phyloP scores from a whole-genome alignment of 2,888 invertebrate genomes.

The Rotaria socialis region DNA sequence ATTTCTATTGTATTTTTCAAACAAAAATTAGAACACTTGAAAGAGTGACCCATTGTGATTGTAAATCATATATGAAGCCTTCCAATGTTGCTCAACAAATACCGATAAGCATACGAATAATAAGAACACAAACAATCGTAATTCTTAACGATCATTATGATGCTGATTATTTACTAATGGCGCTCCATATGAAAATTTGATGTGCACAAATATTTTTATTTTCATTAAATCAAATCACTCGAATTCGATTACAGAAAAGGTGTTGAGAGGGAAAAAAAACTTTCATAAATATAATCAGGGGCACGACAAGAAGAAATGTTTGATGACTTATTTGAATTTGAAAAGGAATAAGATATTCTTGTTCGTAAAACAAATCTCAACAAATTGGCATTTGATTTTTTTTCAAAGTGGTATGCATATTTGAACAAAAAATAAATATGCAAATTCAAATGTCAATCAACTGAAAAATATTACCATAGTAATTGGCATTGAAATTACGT shows the following conservation, averaged over 20 bases:
- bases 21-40: no score
- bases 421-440: not conserved
- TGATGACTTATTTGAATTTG: not conserved
- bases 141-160: no score
- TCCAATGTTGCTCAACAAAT: no score
- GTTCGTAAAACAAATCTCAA: not conserved
- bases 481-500: not conserved
- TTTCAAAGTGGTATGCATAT: not conserved
- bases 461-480: not conserved
- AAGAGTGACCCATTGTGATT: no score
- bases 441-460: no score
- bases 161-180: not conserved
- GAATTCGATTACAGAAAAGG: not conserved
- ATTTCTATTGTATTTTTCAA: no score
- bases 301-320: not conserved
- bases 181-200: not conserved
- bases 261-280: not conserved
- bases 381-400: not conserved
- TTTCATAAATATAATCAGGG: no score
- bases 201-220: not conserved
- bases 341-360: not conserved
- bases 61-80: no score
- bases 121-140: no score
- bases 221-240: not conserved
- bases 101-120: no score